Base-by-base conservation (phyloP, 2,888 invertebrate genomes). In the Lithophane semibrunnea region DNA sequence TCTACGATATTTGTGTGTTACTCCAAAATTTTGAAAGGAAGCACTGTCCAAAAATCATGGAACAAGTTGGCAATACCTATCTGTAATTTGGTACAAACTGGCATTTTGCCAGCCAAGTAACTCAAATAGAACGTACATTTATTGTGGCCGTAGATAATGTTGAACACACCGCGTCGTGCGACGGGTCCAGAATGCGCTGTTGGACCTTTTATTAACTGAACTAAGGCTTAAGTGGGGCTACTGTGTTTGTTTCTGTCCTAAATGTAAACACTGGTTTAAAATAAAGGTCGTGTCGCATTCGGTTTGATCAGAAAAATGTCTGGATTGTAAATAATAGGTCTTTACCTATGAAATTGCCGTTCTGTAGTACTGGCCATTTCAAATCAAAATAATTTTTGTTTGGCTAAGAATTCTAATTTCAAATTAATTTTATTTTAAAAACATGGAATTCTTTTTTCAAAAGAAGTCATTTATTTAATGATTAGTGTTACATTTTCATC, bases 101-200 rank as follows among this genome's bases (percentile, higher is more conserved):
- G 90, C 89, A 80, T 68, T 58, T 68, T 75, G 89, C 92, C 90
- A 91, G 86, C 86, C 77, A 83, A 89, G 86, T 90, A 83, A 88
- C 82, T 87, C 88, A 87, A 88, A 91, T 86, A 89, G 87, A 86
- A 79, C 82, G 87, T 80, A 86, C 90, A 88, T 91, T 91, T 89
- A 89, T 90, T 87, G 88, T 85, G 80, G 67, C 68, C 70, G 82
- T 84, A 82, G 84, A 86, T 84, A 87, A 86, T 86, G 77, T 85
- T 75, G 77, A 82, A 68, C 79, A 82, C 73, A 79, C 78, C 72
- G 70, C 67, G 49, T 54, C 56, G 70, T 69, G 69, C 82, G 64
- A 87, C 72, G 65, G 52, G 56, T 64, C 66, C 44, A 49, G 74
- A 82, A 77, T 77, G 63, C 44, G 29, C 42, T 76, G 64, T 64